Conservation (phyloP, 2,888 invertebrate species). For the Sympetrum striolatum region DNA sequence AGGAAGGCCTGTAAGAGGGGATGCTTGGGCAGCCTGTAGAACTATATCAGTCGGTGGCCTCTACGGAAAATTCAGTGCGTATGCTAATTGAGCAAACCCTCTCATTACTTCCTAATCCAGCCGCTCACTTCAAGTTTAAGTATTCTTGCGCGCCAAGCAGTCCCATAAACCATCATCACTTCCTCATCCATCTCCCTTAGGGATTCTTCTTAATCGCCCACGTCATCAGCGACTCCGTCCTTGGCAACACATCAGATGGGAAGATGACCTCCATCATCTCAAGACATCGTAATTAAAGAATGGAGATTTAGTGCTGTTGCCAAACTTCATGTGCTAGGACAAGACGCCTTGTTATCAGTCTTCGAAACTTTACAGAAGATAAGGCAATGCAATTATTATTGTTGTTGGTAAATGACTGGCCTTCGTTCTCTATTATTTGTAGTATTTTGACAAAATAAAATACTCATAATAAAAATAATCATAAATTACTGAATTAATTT, state of each 20-base stretch:
- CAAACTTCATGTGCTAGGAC: background rate
- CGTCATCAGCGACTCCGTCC: background rate
- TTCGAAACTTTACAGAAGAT: too few relatives aligned
- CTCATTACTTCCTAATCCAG: background rate
- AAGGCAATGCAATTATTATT: too few relatives aligned
- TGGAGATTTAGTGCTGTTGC: background rate
- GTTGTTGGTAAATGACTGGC: too few relatives aligned
- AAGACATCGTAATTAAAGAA: background rate
- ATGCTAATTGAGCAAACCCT: background rate
- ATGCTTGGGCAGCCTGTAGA: too few relatives aligned
- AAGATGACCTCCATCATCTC: background rate
- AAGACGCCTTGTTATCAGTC: too few relatives aligned
- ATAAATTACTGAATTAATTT: too few relatives aligned
- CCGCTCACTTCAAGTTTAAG: background rate
- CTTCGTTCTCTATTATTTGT: too few relatives aligned
- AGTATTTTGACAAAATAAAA: too few relatives aligned
- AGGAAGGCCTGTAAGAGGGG: too few relatives aligned
- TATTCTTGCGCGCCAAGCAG: constrained; percentile 7
- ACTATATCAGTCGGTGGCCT: background rate
- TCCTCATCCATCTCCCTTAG: background rate
- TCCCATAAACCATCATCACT: constrained; percentile 23
- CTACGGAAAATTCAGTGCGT: background rate
- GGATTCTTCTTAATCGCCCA: constrained; percentile 2
- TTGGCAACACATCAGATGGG: background rate
- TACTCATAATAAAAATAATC: too few relatives aligned